Evolutionary conservation across 2,888 invertebrate species (phyloP), one percentile per base, ranked within the genome.

Genomic region (Cataglyphis rosenhaueri): DNA sequence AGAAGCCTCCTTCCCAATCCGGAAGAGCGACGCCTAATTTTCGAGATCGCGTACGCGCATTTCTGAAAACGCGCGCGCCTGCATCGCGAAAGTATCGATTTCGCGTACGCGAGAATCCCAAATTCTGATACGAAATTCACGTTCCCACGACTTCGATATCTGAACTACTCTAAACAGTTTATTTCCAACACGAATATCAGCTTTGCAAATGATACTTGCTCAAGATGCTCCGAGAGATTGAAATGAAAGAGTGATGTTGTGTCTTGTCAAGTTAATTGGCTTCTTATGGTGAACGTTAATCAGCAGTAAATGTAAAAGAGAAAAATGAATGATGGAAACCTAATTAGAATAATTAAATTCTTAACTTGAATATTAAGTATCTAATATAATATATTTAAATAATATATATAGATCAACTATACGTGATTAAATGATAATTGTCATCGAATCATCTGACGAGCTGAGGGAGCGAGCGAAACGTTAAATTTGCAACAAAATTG

Each of bases 21-120:
- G 92, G 91, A 92, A 92, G 90, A 91, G 87, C 75, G 86, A 86
- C 84, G 85, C 84, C 90, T 86, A 91, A 90, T 91, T 91, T 89
- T 88, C 84, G 59, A 25, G 85, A 81, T 82, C 79, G 65, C 71
- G 82, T 41, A 41, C 71, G 73, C 66, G 70, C 29, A 57, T 88
- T 86, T 75, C 82, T 41, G 66, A 61, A 82, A 81, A 76, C 65
- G 74, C 68, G 68, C 68, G 81, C 44, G 59, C 32, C n/a, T 61
- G 41, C 32, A 25, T 5, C 21, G 65, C 57, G 5, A 15, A 29
- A 1, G 8, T 78, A 70, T 78, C 71, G n/a, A 78, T 32, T 21
- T 32, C 21, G 29, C 21, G 29, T 68, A 25, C 29, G 15, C 44
- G 44, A n/a, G 21, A 65, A 38, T 65, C 15, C 65, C n/a, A 9